Evolutionary conservation across 2,888 invertebrate genomes (phyloP).

Genomic region (Horisme vitalbata): DNA sequence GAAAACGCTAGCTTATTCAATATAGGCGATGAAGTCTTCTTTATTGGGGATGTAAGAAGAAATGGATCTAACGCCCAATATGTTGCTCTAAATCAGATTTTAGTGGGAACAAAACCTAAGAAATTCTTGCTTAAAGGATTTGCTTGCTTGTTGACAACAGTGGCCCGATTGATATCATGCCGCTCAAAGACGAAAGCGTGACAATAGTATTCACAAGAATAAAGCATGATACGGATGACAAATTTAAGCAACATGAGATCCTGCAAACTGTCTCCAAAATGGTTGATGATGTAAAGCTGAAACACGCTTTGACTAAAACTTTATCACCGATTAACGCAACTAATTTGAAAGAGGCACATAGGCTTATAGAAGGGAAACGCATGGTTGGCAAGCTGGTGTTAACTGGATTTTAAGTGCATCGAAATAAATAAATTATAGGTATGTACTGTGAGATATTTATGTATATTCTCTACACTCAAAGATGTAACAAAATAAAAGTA

Average conservation of each 20-base stretch:
- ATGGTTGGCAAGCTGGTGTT: conserved; percentile 68
- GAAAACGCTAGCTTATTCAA: conserved; percentile 49
- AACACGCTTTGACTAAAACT: conserved; percentile 58
- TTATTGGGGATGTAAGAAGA: conserved; percentile 58
- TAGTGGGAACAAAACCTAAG: conserved; percentile 48
- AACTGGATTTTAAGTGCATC: conserved; percentile 57
- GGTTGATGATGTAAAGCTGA: conserved; percentile 58
- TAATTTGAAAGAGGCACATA: conserved; percentile 66
- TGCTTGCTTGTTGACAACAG: too few species aligned
- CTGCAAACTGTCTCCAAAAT: conserved; percentile 57
- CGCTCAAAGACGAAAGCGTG: too few species aligned
- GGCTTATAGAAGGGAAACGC: conserved; percentile 56
- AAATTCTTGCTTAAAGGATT: too few species aligned
- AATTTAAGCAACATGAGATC: too few species aligned
- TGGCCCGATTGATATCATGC: too few species aligned
- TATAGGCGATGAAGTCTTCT: conserved; percentile 69
- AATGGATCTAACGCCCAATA: conserved; percentile 70
- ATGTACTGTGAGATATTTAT: too few species aligned
- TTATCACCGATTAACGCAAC: conserved; percentile 67
- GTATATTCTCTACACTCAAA: too few species aligned
- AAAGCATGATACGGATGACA: too few species aligned
- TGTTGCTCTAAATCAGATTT: conserved; percentile 58
- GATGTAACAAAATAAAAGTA: too few species aligned
- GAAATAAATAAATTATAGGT: too few species aligned
- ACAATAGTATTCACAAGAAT: too few species aligned